Evolutionary conservation across 2,888 invertebrate species (phyloP).

Genomic region (Drosophila putrida): DNA sequence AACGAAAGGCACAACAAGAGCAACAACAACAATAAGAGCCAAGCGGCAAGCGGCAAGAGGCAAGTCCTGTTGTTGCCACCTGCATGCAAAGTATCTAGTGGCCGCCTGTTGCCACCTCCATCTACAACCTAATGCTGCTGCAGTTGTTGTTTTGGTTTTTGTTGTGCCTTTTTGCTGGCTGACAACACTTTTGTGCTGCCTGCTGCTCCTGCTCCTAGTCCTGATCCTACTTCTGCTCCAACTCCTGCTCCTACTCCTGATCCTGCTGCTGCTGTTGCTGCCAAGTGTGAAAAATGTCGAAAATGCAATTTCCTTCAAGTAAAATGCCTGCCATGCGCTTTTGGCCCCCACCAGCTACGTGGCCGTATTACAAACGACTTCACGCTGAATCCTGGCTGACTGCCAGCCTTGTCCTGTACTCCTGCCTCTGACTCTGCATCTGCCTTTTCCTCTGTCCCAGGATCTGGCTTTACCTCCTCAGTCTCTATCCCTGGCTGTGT

Average conservation of each 20-base stretch:
- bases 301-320: conserved; percentile 82
- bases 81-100: conserved; percentile 76
- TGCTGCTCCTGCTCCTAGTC: no score
- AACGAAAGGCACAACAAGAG: conserved; percentile 41
- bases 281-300: conserved; percentile 82
- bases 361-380: conserved; percentile 77
- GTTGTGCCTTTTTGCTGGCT: conserved; percentile 67
- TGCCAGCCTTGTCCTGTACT: conserved; percentile 55
- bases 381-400: conserved; percentile 58
- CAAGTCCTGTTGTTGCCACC: conserved; percentile 38
- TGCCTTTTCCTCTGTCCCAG: conserved; percentile 2
- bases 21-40: conserved; percentile 9
- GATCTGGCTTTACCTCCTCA: background rate
- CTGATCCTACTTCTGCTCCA: background rate
- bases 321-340: conserved; percentile 82
- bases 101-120: conserved; percentile 9
- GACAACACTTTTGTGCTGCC: conserved; percentile 49
- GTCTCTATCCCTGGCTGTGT: conserved; percentile 35
- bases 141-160: conserved; percentile 68
- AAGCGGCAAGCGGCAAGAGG: conserved; percentile 7
- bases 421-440: conserved; percentile 34
- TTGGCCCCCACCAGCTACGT: conserved; percentile 63
- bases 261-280: conserved; percentile 49
- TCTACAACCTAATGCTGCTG: conserved; percentile 12
- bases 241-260: no score